Conservation (phyloP, 2,797 vertebrate genomes). For the Hafferia zeledoni region DNA sequence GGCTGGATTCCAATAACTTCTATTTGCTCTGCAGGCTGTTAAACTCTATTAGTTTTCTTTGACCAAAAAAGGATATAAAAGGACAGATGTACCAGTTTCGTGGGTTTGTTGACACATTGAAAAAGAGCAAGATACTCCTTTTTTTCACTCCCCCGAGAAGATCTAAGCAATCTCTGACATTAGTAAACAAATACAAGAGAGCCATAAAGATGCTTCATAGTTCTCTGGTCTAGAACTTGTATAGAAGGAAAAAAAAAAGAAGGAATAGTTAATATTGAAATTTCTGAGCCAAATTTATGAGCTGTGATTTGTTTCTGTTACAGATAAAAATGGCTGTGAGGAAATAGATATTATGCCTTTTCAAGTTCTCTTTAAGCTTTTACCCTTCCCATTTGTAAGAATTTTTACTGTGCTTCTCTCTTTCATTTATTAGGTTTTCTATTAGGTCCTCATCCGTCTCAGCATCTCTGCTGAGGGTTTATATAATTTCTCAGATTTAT, state of each 20-base stretch:
- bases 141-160: background rate
- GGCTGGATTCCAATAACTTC: background rate
- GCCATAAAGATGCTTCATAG: background rate
- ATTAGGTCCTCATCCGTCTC: background rate
- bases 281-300: background rate
- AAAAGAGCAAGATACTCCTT: background rate
- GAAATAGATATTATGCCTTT: background rate
- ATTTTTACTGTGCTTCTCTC: background rate
- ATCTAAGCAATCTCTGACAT: background rate
- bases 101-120: background rate
- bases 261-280: background rate
- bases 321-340: background rate
- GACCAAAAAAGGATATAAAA: background rate
- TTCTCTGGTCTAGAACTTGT: background rate
- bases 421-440: background rate
- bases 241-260: background rate
- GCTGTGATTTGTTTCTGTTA: background rate
- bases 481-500: background rate
- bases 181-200: background rate
- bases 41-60: background rate
- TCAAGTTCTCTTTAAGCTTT: background rate
- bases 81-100: background rate
- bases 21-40: background rate
- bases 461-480: background rate
- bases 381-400: background rate